Base-by-base conservation (phyloP, 37 sponge, comb jelly and placozoan species). In the Haliclona indistincta region DNA sequence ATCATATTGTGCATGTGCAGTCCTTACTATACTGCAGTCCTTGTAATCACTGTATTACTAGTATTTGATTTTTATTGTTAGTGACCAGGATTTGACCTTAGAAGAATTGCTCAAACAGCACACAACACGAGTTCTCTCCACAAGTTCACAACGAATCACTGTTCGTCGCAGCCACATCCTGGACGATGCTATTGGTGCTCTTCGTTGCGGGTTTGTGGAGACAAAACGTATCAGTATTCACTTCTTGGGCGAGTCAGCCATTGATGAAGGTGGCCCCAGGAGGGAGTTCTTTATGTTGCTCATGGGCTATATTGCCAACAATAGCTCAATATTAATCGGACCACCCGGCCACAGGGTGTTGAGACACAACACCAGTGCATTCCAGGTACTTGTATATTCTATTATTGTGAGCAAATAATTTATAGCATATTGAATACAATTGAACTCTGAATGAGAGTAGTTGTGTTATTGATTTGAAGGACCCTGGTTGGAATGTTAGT, bases 321-420 rank as follows among this genome's bases (percentile, higher is more conserved):
- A 53, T n/a, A 53, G 37, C 26, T 39, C 17, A 13, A 29, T 66
- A 3, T 67, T 78, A 1, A 1, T 4, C 38, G 68, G 68, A 7
- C 15, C 43, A 2, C 26, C 8, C 4, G 3, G 30, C 1, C 3
- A 4, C 34, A 2, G 68, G 1, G 68, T 67, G 2, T 68, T 45
- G 11, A 35, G 38, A 22, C 56, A 52, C 43, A 78, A 78, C 56
- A 33, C 34, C 1, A 1, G 32, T 22, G 68, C 41, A n/a, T 2
- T 78, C 43, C 23, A 70, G 63, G 63, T 61, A 23, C 23, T 61
- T n/a, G n/a, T n/a, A n/a, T n/a, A n/a, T n/a, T n/a, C n/a, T n/a
- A n/a, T n/a, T n/a, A n/a, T n/a, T n/a, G n/a, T n/a, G n/a, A n/a
- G n/a, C n/a, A n/a, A n/a, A n/a, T n/a, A n/a, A n/a, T n/a, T 29